Conservation (phyloP, 1,140 invertebrate species). For the Conopomorpha cramerella region DNA sequence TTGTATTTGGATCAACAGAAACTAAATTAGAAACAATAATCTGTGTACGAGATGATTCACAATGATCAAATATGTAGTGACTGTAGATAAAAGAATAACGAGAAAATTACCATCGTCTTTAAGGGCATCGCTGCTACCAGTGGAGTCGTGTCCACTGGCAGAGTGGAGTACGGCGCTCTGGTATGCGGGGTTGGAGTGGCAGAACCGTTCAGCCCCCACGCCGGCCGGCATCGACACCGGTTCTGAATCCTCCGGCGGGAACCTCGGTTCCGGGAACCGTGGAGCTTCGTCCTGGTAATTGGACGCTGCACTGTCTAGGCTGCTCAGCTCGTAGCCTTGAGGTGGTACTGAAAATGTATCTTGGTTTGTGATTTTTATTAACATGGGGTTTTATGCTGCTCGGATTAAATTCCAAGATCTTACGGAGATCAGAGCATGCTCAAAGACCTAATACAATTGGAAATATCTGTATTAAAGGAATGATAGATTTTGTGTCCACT, state of each 20-base stretch:
- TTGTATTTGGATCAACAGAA: no score
- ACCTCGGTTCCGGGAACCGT: conserved; percentile 26
- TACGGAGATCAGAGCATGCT: no score
- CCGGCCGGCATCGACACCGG: conserved; percentile 56
- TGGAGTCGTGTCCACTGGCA: conserved; percentile 59
- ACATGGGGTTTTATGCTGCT: no score
- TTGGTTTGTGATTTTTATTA: not conserved
- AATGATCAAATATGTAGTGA: no score
- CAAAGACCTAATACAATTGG: no score
- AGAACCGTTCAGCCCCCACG: conserved; percentile 62
- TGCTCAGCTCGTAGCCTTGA: conserved; percentile 66
- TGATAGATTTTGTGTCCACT: no score
- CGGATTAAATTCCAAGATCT: no score
- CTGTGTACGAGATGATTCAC: no score
- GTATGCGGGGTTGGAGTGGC: conserved; percentile 73
- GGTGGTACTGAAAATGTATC: conserved; percentile 53
- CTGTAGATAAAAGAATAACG: no score
- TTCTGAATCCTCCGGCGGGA: conserved; percentile 42
- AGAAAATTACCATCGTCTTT: conserved; percentile 42
- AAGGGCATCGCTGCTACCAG: conserved; percentile 21
- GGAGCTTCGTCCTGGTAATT: conserved; percentile 50
- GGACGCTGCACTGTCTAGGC: conserved; percentile 65
- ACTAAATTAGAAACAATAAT: no score
- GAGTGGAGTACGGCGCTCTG: conserved; percentile 71
- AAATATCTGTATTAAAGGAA: no score